Evolutionary conservation across 2,797 vertebrate genomes (phyloP), one percentile per base, ranked within the genome.

Genomic region (Falco cherrug): DNA sequence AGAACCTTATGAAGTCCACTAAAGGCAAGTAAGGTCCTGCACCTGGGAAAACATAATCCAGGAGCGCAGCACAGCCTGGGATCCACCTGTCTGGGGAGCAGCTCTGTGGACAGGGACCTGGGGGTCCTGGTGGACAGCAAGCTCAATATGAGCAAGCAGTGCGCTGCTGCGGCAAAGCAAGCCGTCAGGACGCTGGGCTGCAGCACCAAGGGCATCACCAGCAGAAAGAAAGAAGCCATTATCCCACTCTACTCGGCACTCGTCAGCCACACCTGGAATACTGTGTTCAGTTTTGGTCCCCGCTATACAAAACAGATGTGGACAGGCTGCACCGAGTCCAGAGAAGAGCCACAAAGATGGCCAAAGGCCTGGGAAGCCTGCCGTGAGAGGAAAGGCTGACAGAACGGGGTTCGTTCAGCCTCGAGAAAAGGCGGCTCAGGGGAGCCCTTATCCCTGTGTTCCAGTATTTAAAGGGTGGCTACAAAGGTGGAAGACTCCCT

Each of bases 301-400:
- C 2, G 2, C 29, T 47, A 50, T 3, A 11, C 41, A 69, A 79
- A 56, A 53, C 6, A 56, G 16, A 29, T 0, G 0, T 11, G 9
- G 54, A 47, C 31, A 74, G 33, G 41, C 24, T 74, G 24, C 9
- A 31, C 31, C 51, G 18, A 7, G 31, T 21, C 17, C 39, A 57
- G 41, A 54, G 16, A 74, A 74, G 24, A 13, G 31, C 53, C 41
- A 73, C 53, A 26, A 45, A 74, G 17, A 45, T n/a, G 41, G 37
- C 20, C 48, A 37, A 37, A 7, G 50, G 24, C 25, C 24, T 51
- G 25, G 50, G 50, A 51, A 26, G 13, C 50, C 50, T 51, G 50
- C 50, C 50, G 16, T 16, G 13, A 26, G 28, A 68, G 2, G 9
- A 50, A 68, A 78, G 25, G 7, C 6, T 33, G 41, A 73, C 10